These are phyloP conservation scores for Clusia tigrina DNA, from an alignment of 2,888 invertebrate species.

Conservation along the genomic window DNA sequence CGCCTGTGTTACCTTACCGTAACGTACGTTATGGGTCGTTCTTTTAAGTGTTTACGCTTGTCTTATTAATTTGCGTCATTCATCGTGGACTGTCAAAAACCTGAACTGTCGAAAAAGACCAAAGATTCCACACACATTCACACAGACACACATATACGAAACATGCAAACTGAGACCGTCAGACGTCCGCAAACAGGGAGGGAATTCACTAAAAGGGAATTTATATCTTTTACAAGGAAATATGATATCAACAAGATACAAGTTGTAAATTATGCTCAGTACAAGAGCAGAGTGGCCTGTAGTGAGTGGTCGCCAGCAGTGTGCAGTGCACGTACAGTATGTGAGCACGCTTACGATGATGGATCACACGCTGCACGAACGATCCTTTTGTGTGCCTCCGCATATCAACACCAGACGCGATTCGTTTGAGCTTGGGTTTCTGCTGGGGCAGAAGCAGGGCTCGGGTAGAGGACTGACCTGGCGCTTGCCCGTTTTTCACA, in stretches of 20 bases:
- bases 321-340: background rate
- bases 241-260: slow-evolving; percentile 23
- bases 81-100: slow-evolving; percentile 50
- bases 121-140: no score
- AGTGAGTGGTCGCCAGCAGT: background rate
- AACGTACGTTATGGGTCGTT: background rate
- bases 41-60: slow-evolving; percentile 57
- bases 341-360: slow-evolving; percentile 14
- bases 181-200: background rate
- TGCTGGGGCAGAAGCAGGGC: no score
- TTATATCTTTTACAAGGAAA: slow-evolving; percentile 22
- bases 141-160: background rate
- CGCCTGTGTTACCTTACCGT: background rate
- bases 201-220: no score
- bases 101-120: background rate
- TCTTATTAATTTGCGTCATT: slow-evolving; percentile 58
- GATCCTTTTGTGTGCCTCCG: no score
- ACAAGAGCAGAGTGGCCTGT: background rate
- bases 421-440: no score
- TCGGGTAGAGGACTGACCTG: no score
- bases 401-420: no score
- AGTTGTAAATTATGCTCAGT: slow-evolving; percentile 23
- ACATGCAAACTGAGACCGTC: background rate
- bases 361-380: slow-evolving; percentile 12
- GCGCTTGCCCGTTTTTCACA: background rate